Percentiles rank a stretch among this genome's conserved stretches.
Evolutionary conservation across 2,888 invertebrate species (phyloP).

Genomic region (Myopa tessellatipennis): DNA sequence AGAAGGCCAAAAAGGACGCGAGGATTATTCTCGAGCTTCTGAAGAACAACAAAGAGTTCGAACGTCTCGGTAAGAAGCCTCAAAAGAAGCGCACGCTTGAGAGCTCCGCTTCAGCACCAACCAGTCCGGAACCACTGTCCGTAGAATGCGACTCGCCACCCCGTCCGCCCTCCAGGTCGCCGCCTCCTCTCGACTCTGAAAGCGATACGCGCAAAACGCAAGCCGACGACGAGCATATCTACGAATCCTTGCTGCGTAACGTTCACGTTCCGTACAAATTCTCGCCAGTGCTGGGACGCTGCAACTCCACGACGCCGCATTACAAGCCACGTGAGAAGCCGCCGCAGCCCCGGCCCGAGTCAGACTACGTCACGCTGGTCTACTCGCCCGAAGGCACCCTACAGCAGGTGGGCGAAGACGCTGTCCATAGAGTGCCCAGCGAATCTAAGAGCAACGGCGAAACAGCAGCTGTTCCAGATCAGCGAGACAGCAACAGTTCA

Average conservation of each 20-base stretch:
- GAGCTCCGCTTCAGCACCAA: slow-evolving; percentile 48
- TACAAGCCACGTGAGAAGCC: slow-evolving; percentile 57
- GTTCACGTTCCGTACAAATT: slow-evolving; percentile 69
- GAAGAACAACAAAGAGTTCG: slow-evolving; percentile 85
- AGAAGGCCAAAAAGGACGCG: slow-evolving; percentile 74
- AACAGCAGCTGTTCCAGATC: slow-evolving; percentile 3
- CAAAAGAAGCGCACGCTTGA: slow-evolving; percentile 69
- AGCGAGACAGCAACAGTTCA: slow-evolving; percentile 50
- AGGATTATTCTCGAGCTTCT: slow-evolving; percentile 81
- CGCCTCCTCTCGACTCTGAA: slow-evolving; percentile 62
- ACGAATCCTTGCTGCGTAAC: slow-evolving; percentile 66
- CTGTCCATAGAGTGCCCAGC: slow-evolving; percentile 42
- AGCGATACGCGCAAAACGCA: slow-evolving; percentile 41
- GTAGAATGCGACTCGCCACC: slow-evolving; percentile 57
- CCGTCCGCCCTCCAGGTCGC: slow-evolving; percentile 64
- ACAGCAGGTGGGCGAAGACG: slow-evolving; percentile 60
- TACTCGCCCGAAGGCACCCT: slow-evolving; percentile 63
- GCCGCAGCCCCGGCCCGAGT: slow-evolving; percentile 60
- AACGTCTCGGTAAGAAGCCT: slow-evolving; percentile 81
- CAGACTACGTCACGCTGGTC: slow-evolving; percentile 67
- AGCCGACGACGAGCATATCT: slow-evolving; percentile 62
- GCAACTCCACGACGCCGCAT: slow-evolving; percentile 58
- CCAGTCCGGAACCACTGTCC: slow-evolving; percentile 46
- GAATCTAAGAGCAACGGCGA: slow-evolving; percentile 34
- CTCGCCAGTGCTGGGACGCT: slow-evolving; percentile 64